Percentiles rank a stretch among this genome's conserved stretches.
Evolutionary conservation across 2,113 vertebrate genomes (phyloP).

Genomic region (Psittacara wagleri): DNA sequence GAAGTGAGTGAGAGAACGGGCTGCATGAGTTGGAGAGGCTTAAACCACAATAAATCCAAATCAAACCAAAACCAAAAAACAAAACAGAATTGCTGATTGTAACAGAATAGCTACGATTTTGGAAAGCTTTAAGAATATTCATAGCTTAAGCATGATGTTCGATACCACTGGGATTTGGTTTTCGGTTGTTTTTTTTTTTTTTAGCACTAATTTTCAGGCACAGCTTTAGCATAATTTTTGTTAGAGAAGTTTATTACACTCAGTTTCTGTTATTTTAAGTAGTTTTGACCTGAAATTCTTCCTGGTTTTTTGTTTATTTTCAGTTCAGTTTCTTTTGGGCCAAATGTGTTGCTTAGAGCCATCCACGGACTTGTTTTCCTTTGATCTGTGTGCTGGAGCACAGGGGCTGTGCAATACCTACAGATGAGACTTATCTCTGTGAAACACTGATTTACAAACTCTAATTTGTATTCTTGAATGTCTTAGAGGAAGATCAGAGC

Average conservation of each 20-base stretch:
- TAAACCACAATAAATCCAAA: background rate
- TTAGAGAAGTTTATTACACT: background rate
- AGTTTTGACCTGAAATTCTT: background rate
- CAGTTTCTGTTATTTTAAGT: background rate
- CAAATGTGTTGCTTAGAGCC: background rate
- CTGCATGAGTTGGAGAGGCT: no score
- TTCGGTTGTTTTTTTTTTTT: background rate
- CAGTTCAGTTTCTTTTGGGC: background rate
- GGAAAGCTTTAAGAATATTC: background rate
- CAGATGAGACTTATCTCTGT: background rate
- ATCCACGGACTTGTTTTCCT: background rate
- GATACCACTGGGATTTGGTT: background rate
- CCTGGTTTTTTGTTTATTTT: background rate
- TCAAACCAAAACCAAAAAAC: background rate
- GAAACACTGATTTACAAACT: background rate
- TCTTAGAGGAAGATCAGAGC: background rate
- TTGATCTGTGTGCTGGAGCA: background rate
- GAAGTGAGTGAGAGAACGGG: no score
- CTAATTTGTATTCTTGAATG: background rate
- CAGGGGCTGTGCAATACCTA: background rate
- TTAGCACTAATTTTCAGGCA: background rate
- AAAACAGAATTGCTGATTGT: background rate
- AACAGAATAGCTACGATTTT: background rate
- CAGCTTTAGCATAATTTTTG: background rate
- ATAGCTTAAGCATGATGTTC: background rate